A percentile compares a stretch with the other conserved stretches of the same genome.
These are phyloP conservation scores for Temnopleurus reevesii DNA, from an alignment of 53 echinoderm and acorn worm genomes.

Conservation along the genomic window DNA sequence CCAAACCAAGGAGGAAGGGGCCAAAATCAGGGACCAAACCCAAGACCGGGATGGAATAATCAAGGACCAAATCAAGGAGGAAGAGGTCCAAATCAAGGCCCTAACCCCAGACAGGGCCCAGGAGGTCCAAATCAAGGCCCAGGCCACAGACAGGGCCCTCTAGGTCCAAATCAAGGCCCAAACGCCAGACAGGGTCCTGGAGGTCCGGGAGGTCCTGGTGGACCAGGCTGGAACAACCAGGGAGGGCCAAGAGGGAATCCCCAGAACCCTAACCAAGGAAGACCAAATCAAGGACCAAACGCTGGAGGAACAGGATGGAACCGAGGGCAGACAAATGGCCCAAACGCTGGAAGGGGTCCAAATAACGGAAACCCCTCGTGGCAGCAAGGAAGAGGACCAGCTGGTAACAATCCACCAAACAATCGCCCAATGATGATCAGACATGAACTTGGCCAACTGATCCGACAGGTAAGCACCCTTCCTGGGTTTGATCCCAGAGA, in stretches of 20 bases:
- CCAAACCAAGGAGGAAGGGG: neutral
- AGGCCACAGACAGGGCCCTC: neutral
- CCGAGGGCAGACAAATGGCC: neutral
- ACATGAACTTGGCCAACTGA: constrained; percentile 15
- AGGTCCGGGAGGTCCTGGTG: neutral
- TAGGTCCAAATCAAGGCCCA: constrained; percentile 7
- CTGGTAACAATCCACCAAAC: neutral
- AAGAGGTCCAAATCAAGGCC: neutral
- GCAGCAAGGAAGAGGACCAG: neutral
- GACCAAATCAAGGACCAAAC: neutral
- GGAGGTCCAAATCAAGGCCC: neutral
- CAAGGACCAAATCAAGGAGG: neutral
- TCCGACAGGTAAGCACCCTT: constrained; percentile 1
- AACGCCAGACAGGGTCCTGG: neutral
- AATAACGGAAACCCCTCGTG: no score
- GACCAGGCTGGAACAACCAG: constrained; percentile 13
- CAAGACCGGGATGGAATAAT: neutral
- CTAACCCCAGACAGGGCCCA: neutral
- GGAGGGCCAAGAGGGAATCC: neutral
- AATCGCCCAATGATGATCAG: neutral
- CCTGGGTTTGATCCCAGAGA: no score
- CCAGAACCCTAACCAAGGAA: neutral
- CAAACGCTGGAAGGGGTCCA: neutral
- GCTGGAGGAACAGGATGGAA: constrained; percentile 8
- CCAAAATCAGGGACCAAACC: neutral